A percentile compares a stretch with the other conserved stretches of the same genome.
Evolutionary conservation across 2,113 vertebrate genomes (phyloP).

Genomic region (Eulemur rufifrons): DNA sequence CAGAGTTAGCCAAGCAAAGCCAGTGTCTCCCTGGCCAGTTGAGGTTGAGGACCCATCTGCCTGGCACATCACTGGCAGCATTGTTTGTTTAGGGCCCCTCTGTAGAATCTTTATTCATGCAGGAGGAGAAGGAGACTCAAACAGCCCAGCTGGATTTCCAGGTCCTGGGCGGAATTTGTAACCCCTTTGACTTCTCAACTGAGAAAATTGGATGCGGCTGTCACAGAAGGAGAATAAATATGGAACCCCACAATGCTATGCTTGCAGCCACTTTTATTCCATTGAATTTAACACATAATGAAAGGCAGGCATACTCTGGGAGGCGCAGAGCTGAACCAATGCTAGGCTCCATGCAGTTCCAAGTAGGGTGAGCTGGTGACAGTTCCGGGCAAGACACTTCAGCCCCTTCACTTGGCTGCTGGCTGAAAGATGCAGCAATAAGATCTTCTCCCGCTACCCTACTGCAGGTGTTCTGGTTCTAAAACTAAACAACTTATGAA

Average conservation of each 20-base stretch:
- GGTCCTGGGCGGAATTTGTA: slow-evolving; percentile 58
- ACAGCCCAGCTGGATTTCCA: slow-evolving; percentile 57
- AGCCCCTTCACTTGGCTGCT: not conserved
- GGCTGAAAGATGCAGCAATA: not conserved
- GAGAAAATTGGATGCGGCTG: slow-evolving; percentile 60
- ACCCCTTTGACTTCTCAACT: slow-evolving; percentile 55
- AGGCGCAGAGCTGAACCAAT: not conserved
- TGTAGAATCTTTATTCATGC: slow-evolving; percentile 46
- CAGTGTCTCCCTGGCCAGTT: not conserved
- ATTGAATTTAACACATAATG: slow-evolving; percentile 8
- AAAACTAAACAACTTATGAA: slow-evolving; percentile 4
- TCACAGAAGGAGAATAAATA: slow-evolving; percentile 52
- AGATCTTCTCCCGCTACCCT: not conserved
- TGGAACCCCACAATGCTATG: not conserved
- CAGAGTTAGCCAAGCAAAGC: not conserved
- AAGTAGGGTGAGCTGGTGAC: not conserved
- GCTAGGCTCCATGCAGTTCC: not conserved
- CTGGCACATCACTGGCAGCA: not conserved
- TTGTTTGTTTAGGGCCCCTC: slow-evolving; percentile 13
- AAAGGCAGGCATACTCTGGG: not conserved
- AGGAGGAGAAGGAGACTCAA: slow-evolving; percentile 33
- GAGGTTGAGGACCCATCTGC: slow-evolving; percentile 8
- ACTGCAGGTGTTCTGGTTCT: not conserved
- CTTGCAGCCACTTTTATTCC: slow-evolving; percentile 28
- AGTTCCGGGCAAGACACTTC: not conserved